A percentile compares a stretch with the other conserved stretches of the same genome.
phyloP scores from a whole-genome alignment of 2,888 invertebrate genomes.

The Eremobia ochroleuca region DNA sequence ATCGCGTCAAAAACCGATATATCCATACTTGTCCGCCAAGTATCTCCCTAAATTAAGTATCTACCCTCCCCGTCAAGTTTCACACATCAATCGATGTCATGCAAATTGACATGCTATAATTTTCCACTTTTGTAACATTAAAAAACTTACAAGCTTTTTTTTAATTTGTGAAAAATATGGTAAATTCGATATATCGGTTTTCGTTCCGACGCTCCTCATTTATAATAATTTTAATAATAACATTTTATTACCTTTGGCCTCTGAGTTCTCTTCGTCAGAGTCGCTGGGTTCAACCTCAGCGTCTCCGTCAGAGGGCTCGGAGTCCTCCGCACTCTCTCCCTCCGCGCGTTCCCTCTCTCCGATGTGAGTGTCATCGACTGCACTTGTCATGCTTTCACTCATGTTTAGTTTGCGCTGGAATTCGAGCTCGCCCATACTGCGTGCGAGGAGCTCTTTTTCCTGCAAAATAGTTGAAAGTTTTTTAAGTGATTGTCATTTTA shows the following conservation, averaged over 20 bases:
- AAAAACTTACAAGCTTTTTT: no score
- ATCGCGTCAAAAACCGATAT: no score
- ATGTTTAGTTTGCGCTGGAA: slow-evolving; percentile 88
- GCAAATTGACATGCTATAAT: no score
- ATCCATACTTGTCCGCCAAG: no score
- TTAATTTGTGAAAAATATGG: no score
- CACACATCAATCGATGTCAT: no score
- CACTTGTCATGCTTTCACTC: slow-evolving; percentile 80
- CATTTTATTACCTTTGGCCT: slow-evolving; percentile 85
- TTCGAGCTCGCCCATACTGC: slow-evolving; percentile 89
- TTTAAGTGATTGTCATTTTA: neutral
- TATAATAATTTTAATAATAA: neutral
- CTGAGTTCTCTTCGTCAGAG: slow-evolving; percentile 92
- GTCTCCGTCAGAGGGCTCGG: slow-evolving; percentile 90
- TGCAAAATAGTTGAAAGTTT: slow-evolving; percentile 71
- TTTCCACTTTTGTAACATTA: no score
- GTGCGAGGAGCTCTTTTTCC: slow-evolving; percentile 88
- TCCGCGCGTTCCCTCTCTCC: slow-evolving; percentile 90
- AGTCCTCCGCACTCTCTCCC: slow-evolving; percentile 91
- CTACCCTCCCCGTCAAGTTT: no score
- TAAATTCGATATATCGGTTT: no score
- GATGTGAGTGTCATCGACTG: slow-evolving; percentile 77
- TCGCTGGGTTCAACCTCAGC: slow-evolving; percentile 90
- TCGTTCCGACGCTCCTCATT: no score
- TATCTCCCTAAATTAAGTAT: no score